These are phyloP conservation scores for Lophochroa leadbeateri DNA, from an alignment of 2,113 vertebrate species.

Conservation along the genomic window DNA sequence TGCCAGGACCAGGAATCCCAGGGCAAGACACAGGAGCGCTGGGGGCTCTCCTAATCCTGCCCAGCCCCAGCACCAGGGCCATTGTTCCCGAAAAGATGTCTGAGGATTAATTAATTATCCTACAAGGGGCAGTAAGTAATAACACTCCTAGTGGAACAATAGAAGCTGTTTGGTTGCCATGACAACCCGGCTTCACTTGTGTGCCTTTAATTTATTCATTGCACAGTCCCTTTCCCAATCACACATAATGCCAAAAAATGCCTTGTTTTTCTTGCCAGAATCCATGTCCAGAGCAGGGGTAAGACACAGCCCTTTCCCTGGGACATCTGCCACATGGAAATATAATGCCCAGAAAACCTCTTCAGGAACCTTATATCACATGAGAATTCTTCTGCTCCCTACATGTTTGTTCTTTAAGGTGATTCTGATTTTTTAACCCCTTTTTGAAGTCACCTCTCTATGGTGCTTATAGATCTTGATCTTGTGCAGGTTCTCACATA, in stretches of 20 bases:
- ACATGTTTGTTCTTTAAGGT: background rate
- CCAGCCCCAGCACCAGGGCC: background rate
- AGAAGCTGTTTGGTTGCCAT: slow-evolving; percentile 48
- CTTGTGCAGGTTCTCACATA: background rate
- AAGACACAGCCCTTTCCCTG: background rate
- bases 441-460: background rate
- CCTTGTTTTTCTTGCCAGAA: slow-evolving; percentile 46
- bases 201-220: slow-evolving; percentile 64
- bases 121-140: slow-evolving; percentile 63
- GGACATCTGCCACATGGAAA: background rate
- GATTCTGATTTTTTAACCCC: background rate
- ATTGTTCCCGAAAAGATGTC: slow-evolving; percentile 42
- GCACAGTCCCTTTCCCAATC: slow-evolving; percentile 29
- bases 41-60: background rate
- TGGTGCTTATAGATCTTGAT: background rate
- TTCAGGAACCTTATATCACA: slow-evolving; percentile 6
- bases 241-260: slow-evolving; percentile 23
- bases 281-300: slow-evolving; percentile 14
- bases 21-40: background rate
- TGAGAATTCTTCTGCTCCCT: background rate
- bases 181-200: slow-evolving; percentile 40
- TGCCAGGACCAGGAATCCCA: background rate
- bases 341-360: background rate
- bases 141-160: slow-evolving; percentile 55
- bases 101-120: slow-evolving; percentile 68